These are phyloP conservation scores for Nothoprocta perdicaria DNA, from an alignment of 2,113 vertebrate genomes.

Conservation along the genomic window DNA sequence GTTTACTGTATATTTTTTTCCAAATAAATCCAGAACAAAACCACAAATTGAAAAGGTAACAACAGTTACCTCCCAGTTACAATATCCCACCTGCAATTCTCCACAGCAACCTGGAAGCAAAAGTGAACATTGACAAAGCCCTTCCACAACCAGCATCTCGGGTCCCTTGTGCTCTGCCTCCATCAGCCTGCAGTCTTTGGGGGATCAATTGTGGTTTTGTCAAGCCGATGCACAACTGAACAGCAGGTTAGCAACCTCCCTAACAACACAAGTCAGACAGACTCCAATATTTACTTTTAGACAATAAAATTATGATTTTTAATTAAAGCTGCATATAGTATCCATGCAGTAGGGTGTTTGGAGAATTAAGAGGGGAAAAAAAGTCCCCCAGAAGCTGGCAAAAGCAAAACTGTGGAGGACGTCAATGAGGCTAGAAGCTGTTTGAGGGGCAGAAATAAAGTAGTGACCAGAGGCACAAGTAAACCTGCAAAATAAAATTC, in stretches of 20 bases:
- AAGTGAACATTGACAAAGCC: not conserved
- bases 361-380: not conserved
- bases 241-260: rapidly evolving
- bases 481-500: not conserved
- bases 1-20: not conserved
- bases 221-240: not conserved
- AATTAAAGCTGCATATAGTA: not conserved
- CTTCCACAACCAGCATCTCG: not conserved
- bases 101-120: not conserved
- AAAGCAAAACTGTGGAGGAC: not conserved
- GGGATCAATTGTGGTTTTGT: not conserved
- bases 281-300: rapidly evolving
- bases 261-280: rapidly evolving
- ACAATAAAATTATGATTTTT: not conserved
- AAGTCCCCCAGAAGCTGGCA: not conserved
- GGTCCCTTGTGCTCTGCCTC: not conserved
- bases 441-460: not conserved
- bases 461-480: not conserved
- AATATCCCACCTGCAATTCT: not conserved
- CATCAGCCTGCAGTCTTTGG: not conserved
- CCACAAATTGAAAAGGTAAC: not conserved
- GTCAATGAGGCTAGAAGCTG: not conserved
- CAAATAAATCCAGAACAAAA: not conserved
- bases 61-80: rapidly evolving
- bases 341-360: not conserved